phyloP scores from a whole-genome alignment of 2,113 vertebrate species.

The Seriola aureovittata region DNA sequence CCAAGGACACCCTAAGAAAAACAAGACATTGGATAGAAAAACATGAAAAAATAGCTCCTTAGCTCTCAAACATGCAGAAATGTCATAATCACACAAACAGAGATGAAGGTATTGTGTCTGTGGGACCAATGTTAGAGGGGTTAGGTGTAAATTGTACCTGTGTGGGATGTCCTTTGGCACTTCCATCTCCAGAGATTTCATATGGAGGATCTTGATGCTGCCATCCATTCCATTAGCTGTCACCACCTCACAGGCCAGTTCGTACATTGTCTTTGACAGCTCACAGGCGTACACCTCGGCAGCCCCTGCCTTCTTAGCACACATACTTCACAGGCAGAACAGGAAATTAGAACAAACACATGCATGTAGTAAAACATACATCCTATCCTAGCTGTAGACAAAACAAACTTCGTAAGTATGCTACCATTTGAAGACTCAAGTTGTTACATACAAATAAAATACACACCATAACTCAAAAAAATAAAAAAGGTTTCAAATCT shows the following conservation, averaged over 20 bases:
- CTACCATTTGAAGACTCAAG: not conserved
- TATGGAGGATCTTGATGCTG: slow-evolving; percentile 91
- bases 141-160: slow-evolving; percentile 80
- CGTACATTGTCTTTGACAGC: slow-evolving; percentile 97
- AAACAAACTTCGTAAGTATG: not conserved
- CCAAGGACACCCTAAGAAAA: slow-evolving; percentile 91
- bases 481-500: slow-evolving; percentile 41
- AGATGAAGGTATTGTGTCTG: too few relatives aligned
- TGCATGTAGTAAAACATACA: not conserved
- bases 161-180: slow-evolving; percentile 93
- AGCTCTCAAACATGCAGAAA: not conserved
- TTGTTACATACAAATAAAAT: not conserved
- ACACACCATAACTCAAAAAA: not conserved
- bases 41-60: not conserved
- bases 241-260: slow-evolving; percentile 93
- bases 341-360: slow-evolving; percentile 18
- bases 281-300: slow-evolving; percentile 93
- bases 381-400: not conserved
- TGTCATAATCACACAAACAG: not conserved
- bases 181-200: slow-evolving; percentile 95
- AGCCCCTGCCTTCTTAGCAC: slow-evolving; percentile 94
- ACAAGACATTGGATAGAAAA: not conserved
- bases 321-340: slow-evolving; percentile 88
- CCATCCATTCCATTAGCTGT: slow-evolving; percentile 91
- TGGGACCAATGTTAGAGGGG: not conserved